Conservation (phyloP, 2,888 invertebrate species). For the Schizotus pectinicornis region DNA sequence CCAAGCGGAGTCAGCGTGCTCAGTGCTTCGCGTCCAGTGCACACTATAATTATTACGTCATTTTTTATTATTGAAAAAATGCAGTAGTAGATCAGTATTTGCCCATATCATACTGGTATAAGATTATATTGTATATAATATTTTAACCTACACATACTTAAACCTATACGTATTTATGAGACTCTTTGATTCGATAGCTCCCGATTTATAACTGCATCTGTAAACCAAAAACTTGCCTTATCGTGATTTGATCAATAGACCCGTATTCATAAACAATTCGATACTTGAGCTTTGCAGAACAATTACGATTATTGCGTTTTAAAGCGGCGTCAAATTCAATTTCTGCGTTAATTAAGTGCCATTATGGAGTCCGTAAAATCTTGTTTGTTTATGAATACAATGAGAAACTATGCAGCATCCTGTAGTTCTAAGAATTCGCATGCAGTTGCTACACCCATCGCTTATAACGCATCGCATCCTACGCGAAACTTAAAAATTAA, state of each 20-base stretch:
- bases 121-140: conserved; percentile 34
- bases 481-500: conserved; percentile 12
- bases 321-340: conserved; percentile 19
- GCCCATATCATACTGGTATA: conserved; percentile 36
- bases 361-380: conserved; percentile 24
- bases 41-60: conserved; percentile 34
- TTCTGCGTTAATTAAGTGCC: conserved; percentile 30
- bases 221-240: conserved; percentile 30
- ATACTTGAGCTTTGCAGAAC: conserved; percentile 15
- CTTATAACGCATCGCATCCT: conserved; percentile 14
- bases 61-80: conserved; percentile 37
- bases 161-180: conserved; percentile 36
- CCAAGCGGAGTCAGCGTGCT: conserved; percentile 28
- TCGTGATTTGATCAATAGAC: conserved; percentile 11
- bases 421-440: conserved; percentile 8
- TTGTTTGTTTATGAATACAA: conserved; percentile 30
- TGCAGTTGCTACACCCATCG: conserved; percentile 21
- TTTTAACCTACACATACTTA: conserved; percentile 28
- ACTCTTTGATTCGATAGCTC: conserved; percentile 25
- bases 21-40: conserved; percentile 34
- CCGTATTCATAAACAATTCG: conserved; percentile 31
- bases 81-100: conserved; percentile 39
- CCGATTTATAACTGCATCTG: conserved; percentile 32
- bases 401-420: conserved; percentile 13
- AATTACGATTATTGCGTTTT: conserved; percentile 16